Evolutionary conservation across 2,113 vertebrate genomes (phyloP), one percentile per base, ranked within the genome.

Genomic region (Anoplopoma fimbria): DNA sequence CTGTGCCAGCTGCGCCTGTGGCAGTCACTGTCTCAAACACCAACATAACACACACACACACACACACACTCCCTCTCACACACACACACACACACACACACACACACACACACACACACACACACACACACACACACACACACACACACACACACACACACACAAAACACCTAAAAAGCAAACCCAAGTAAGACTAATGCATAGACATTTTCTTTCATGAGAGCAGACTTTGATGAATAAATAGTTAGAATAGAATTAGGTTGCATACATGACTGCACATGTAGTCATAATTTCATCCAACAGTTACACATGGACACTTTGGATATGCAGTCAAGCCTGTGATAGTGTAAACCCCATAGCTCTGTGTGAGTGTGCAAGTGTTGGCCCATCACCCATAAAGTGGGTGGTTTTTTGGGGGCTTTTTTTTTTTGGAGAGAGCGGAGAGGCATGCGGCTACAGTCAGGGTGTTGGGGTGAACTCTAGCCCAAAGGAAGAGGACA

Each of bases 1-100:
- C 92, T 92, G 87, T 92, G 88, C 89, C 87, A 92, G 92, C 89
- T 93, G 91, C 12, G 90, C 91, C 89, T 88, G 75, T 92, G 89
- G 92, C 88, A 87, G 77, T 71, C 86, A 73, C 69, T 77, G 82
- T 87, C 79, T 88, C 82, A 77, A 77, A 87, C 79, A 81, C 75
- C 49, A 76, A 58, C 69, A 82, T 33, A 57, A 78, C 63, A 72
- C 75, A 82, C 71, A 55, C 45, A 57, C 58, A 36, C 40, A 68
- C 69, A 68, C 42, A 34, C 40, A 40, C 63, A 81, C 51, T n/a
- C n/a, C n/a, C n/a, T n/a, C n/a, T n/a, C n/a, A 57, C 55, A 78
- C 63, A 72, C 75, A 82, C 71, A 55, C 45, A 57, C 58, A 36
- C 40, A 68, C 69, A 68, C 42, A 34, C 40, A 40, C 63, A 81